Evolutionary conservation across 2,113 vertebrate species (phyloP).

Genomic region (Psittacula cyanocephala): DNA sequence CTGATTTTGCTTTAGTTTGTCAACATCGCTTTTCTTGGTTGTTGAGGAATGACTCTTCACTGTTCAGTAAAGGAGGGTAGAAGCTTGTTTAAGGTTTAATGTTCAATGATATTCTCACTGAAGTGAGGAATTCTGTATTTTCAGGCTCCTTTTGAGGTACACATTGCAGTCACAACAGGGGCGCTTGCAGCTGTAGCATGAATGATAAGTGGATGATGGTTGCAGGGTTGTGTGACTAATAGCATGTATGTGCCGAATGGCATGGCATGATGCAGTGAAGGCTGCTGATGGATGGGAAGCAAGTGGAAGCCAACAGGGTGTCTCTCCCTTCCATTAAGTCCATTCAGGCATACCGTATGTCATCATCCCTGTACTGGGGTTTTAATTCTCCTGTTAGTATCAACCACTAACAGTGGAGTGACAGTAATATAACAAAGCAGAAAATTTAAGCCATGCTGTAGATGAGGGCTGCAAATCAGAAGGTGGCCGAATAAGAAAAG

Average conservation of each 20-base stretch:
- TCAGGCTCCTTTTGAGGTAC: background rate
- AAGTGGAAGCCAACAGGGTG: background rate
- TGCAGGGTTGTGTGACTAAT: background rate
- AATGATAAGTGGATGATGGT: background rate
- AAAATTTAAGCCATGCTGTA: background rate
- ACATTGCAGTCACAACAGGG: background rate
- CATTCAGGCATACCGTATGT: background rate
- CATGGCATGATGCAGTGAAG: fast-evolving
- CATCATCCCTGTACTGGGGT: background rate
- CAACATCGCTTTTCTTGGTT: background rate
- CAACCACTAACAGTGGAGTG: background rate
- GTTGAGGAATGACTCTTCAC: background rate
- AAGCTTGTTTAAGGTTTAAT: background rate
- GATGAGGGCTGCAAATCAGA: background rate
- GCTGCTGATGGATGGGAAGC: background rate
- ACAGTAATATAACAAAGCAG: background rate
- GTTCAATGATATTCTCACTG: background rate
- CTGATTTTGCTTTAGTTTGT: constrained; percentile 21
- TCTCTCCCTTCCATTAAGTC: background rate
- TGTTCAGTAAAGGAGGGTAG: background rate
- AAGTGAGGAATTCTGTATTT: background rate
- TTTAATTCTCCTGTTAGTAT: background rate
- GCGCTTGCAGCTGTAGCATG: background rate
- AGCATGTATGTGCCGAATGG: fast-evolving
- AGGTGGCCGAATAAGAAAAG: background rate